Evolutionary conservation across 1,140 invertebrate species (phyloP), one percentile per base, ranked within the genome.

Genomic region (Maconellicoccus hirsutus): DNA sequence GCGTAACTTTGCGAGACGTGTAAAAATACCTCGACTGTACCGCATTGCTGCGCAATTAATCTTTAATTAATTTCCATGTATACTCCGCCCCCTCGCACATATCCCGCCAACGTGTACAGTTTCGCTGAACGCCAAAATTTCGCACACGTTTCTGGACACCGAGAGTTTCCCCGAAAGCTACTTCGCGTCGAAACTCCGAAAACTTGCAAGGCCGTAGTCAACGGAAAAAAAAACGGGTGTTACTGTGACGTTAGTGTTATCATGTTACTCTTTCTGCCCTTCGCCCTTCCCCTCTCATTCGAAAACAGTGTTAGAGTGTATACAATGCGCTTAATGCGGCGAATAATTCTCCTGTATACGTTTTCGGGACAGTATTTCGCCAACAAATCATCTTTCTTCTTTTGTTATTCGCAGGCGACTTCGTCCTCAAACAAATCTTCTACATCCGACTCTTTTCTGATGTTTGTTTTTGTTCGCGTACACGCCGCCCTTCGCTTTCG

Each of bases 301-400:
- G 6, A 16, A 66, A 23, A 66, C 25, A 26, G 61, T 19, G 25
- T 66, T 66, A 66, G 61, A 25, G 61, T 23, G 61, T 66, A 26
- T 66, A 66, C 61, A 66, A 66, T 66, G 61, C 61, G 61, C 22
- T 66, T 66, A 66, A 66, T 66, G 61, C 61, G 61, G 61, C 61
- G 61, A 66, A 66, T 66, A 66, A 66, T 66, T 23, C 61, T 23
- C 21, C 61, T 66, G 61, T 66, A 66, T 66, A 66, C 25, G 19
- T 66, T 66, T 66, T 66, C 61, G 25, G 61, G 61, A 66, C 61
- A 66, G 61, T 66, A 66, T 66, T 66, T 66, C 61, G 61, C 61
- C 61, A 66, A 66, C 61, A 66, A 66, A 66, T 66, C 61, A 66
- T 66, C 21, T 66, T 26, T 66, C 61, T 66, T 26, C 25, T 26